Evolutionary conservation across 2,797 vertebrate species (phyloP).

Genomic region (Syndactyla subalaris): DNA sequence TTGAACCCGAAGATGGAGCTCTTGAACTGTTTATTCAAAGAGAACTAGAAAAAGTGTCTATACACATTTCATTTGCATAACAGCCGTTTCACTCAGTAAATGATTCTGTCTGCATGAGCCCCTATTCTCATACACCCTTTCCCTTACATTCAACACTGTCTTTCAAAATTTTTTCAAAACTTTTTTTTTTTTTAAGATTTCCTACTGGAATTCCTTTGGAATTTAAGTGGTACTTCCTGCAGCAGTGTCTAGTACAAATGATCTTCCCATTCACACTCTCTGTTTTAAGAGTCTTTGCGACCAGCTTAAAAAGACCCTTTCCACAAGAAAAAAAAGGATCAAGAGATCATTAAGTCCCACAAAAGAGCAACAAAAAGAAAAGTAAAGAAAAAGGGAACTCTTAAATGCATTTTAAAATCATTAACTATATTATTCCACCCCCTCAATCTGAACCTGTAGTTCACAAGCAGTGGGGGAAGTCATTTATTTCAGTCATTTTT

Average conservation of each 20-base stretch:
- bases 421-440: neutral
- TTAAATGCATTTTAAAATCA: neutral
- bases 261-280: neutral
- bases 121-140: neutral
- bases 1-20: slow-evolving; percentile 56
- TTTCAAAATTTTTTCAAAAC: neutral
- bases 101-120: neutral
- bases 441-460: neutral
- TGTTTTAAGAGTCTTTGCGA: neutral
- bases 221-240: neutral
- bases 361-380: neutral
- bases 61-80: neutral
- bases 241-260: neutral
- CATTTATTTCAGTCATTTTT: neutral
- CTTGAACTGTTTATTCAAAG: slow-evolving; percentile 21
- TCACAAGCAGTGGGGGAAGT: neutral
- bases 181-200: neutral
- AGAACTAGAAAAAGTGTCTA: neutral
- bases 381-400: neutral
- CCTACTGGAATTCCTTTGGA: neutral
- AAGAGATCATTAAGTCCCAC: neutral
- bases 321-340: neutral
- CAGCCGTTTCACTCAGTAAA: neutral
- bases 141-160: neutral
- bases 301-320: neutral